A percentile compares a stretch with the other conserved stretches of the same genome.
Evolutionary conservation across 2,797 vertebrate species (phyloP).

Genomic region (Diplodus puntazzo): DNA sequence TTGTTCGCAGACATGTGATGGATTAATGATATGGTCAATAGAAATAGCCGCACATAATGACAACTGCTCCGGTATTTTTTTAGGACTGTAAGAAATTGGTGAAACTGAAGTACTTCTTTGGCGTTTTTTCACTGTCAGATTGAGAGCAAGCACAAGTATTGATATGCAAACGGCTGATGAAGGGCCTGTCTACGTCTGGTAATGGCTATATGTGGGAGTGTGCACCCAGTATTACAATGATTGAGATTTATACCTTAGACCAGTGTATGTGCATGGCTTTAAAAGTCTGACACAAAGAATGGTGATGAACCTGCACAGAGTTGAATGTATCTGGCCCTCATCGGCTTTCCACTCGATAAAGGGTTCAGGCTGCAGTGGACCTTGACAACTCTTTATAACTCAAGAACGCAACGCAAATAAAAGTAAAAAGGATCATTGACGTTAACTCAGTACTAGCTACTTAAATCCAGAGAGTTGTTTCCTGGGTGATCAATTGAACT

Average conservation of each 20-base stretch:
- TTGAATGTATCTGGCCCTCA: background rate
- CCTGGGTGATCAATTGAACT: slow-evolving; percentile 53
- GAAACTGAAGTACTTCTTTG: background rate
- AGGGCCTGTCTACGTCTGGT: background rate
- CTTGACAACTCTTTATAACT: background rate
- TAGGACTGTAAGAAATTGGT: background rate
- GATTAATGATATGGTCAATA: background rate
- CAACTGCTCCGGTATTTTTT: background rate
- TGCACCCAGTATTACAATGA: background rate
- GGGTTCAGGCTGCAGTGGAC: background rate
- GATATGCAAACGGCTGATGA: background rate
- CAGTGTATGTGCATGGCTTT: background rate
- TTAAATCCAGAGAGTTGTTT: slow-evolving; percentile 9
- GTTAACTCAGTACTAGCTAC: background rate
- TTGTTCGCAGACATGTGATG: background rate
- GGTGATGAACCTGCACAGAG: too few species aligned
- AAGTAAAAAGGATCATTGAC: background rate
- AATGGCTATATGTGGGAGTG: background rate
- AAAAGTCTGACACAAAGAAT: background rate
- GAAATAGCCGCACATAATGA: background rate
- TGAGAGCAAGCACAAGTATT: background rate
- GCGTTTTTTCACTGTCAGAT: background rate
- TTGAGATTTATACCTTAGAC: background rate
- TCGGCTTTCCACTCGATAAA: background rate
- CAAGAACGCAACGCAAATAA: background rate